Evolutionary conservation across 2,888 invertebrate species (phyloP), one percentile per base, ranked within the genome.

Genomic region (Mamestra brassicae): DNA sequence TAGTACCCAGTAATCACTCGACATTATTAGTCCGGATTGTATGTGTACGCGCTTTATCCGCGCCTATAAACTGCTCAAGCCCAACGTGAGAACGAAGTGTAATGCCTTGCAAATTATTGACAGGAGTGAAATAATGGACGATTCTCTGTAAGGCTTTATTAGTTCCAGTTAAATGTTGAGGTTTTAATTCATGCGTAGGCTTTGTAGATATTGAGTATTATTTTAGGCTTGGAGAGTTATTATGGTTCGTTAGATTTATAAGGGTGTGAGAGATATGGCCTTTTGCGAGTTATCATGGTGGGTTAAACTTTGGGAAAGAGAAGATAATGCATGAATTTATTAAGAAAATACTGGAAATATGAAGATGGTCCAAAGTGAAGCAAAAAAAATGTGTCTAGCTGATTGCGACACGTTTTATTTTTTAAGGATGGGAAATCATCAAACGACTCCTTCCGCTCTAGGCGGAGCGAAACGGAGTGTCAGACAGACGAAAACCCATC

Each of bases 61-160:
- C 52, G 34, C 76, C 84, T 75, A 55, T 73, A 80, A 80, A 66
- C 66, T 76, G 80, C 60, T 38, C 75, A 50, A 47, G 73, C 78
- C 36, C 76, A 76, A 83, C 74, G 77, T 85, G 79, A 74, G 77
- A 77, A 79, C 72, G 70, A 61, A 73, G 68, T 66, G 80, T 74
- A 83, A 78, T 80, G 76, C 62, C 71, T 71, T 73, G 80, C 87
- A 87, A 87, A 81, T 86, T 84, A 85, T 84, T 85, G 84, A 80
- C 74, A 80, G 71, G 63, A 68, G 66, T 87, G 74, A 78, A 85
- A 76, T 86, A 85, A 85, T 85, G 71, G 74, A 69, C 71, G 80
- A 72, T 80, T 80, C 80, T 79, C 64, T 54, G 68, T 78, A 81
- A 83, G 74, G 66, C 82, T 80, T 71, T 82, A 84, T 81, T 78